Conservation (phyloP, 2,888 invertebrate genomes). For the Belgica antarctica region DNA sequence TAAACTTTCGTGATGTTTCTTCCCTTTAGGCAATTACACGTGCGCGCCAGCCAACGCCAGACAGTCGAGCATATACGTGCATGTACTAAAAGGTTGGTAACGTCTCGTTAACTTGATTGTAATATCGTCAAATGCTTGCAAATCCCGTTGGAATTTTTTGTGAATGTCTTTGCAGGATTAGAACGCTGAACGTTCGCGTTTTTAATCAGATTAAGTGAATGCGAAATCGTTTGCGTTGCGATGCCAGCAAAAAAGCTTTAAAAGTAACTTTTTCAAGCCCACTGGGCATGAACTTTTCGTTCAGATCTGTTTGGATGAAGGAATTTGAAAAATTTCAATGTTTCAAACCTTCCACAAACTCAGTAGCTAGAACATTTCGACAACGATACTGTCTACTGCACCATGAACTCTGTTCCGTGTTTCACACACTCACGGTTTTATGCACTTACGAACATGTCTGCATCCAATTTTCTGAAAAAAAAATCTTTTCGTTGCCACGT, state of each 20-base stretch:
- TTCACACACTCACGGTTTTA: conserved; percentile 14
- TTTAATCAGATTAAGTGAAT: background rate
- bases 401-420: too few relatives aligned
- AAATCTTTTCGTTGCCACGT: too few relatives aligned
- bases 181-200: too few relatives aligned
- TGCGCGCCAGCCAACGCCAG: conserved; percentile 71
- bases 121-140: too few relatives aligned
- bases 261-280: background rate
- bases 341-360: conserved; percentile 4
- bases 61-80: conserved; percentile 67
- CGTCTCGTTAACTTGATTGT: too few relatives aligned
- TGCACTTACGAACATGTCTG: background rate
- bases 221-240: background rate
- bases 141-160: too few relatives aligned
- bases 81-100: conserved; percentile 60
- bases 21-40: conserved; percentile 66
- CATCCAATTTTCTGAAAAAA: background rate
- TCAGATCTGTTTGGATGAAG: background rate
- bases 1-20: background rate
- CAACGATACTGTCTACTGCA: conserved; percentile 32
- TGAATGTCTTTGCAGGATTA: too few relatives aligned
- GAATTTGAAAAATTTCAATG: background rate
- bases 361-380: background rate
- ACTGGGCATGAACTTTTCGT: conserved; percentile 12
- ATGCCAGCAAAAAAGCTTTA: background rate